Evolutionary conservation across 2,797 vertebrate species (phyloP).

Genomic region (Xyrichtys novacula): DNA sequence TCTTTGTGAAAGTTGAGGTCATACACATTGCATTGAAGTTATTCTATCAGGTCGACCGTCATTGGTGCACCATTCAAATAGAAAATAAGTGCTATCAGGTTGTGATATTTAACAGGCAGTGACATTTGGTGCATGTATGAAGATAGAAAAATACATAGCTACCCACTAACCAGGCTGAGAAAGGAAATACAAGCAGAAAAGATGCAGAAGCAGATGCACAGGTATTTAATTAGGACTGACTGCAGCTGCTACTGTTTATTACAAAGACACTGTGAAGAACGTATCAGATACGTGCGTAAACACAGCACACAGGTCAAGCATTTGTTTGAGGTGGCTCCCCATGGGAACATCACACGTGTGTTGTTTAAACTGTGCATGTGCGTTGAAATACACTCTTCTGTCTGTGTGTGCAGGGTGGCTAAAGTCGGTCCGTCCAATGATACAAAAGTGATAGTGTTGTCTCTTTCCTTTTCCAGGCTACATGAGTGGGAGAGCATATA

Average conservation of each 20-base stretch:
- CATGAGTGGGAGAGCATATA: slow-evolving; percentile 68
- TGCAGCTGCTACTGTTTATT: slow-evolving; percentile 83
- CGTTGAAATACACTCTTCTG: neutral
- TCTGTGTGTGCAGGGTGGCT: slow-evolving; percentile 13
- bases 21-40: slow-evolving; percentile 20
- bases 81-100: neutral
- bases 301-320: slow-evolving; percentile 46
- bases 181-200: slow-evolving; percentile 48
- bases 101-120: slow-evolving; percentile 8
- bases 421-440: slow-evolving; percentile 43
- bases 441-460: slow-evolving; percentile 60
- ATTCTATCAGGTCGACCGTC: slow-evolving; percentile 2
- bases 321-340: slow-evolving; percentile 67
- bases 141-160: slow-evolving; percentile 12
- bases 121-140: slow-evolving; percentile 14
- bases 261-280: slow-evolving; percentile 66
- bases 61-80: slow-evolving; percentile 1
- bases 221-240: slow-evolving; percentile 81
- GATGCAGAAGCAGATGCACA: slow-evolving; percentile 76
- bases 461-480: slow-evolving; percentile 51
- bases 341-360: slow-evolving; percentile 42
- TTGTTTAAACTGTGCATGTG: slow-evolving; percentile 40
- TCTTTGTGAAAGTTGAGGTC: slow-evolving; percentile 44
- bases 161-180: slow-evolving; percentile 27
- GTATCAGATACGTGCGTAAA: slow-evolving; percentile 54